Evolutionary conservation across 1,140 invertebrate species (phyloP).

Genomic region (Plectrocnemia conspersa): DNA sequence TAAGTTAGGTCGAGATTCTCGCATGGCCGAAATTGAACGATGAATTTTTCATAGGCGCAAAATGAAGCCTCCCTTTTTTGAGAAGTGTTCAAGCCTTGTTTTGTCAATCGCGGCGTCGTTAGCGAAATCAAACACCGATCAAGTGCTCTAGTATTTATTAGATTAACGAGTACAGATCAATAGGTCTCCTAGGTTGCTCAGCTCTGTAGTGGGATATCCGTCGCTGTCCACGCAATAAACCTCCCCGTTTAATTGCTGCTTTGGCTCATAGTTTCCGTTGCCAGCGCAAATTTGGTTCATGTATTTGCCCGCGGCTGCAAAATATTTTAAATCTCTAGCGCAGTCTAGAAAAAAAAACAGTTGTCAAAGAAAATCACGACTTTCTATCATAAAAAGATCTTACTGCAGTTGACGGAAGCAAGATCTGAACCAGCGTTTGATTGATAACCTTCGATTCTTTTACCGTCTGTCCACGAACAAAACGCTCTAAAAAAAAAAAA

Average conservation of each 20-base stretch:
- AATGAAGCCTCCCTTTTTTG: too few relatives aligned
- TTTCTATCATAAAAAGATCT: slow-evolving; percentile 33
- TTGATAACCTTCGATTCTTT: slow-evolving; percentile 48
- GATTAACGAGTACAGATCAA: too few relatives aligned
- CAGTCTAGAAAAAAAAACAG: slow-evolving; percentile 48
- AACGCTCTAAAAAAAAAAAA: slow-evolving; percentile 47
- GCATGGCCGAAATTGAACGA: too few relatives aligned
- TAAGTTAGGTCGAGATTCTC: too few relatives aligned
- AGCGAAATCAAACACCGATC: too few relatives aligned
- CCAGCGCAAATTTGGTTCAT: slow-evolving; percentile 44
- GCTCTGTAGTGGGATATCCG: slow-evolving; percentile 43
- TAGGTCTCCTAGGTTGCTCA: slow-evolving; percentile 19
- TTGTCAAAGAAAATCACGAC: neutral
- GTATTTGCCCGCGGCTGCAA: slow-evolving; percentile 43
- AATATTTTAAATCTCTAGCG: slow-evolving; percentile 50
- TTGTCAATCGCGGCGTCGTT: too few relatives aligned
- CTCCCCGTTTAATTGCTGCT: slow-evolving; percentile 44
- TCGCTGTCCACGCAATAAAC: slow-evolving; percentile 53
- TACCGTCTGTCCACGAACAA: slow-evolving; percentile 52
- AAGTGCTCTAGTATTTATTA: too few relatives aligned
- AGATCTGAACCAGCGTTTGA: slow-evolving; percentile 40
- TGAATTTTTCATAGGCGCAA: too few relatives aligned
- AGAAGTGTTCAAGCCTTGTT: too few relatives aligned
- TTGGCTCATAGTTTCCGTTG: slow-evolving; percentile 52
- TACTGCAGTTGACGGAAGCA: slow-evolving; percentile 52